Evolutionary conservation across 2,888 invertebrate genomes (phyloP).

Genomic region (Catocala nupta): DNA sequence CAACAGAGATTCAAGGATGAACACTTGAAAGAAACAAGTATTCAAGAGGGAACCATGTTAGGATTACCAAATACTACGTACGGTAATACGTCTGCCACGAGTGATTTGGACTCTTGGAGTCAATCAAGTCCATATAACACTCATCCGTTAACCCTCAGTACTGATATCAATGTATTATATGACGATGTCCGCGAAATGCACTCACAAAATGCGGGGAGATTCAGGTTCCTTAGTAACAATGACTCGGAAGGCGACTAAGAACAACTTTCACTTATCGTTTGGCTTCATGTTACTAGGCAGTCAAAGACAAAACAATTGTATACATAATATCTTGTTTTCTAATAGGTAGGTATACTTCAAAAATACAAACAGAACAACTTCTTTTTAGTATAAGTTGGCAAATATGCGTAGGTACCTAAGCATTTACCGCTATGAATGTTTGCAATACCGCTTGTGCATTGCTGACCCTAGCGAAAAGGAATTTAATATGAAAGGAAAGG

Average conservation of each 20-base stretch:
- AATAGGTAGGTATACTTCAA: no score
- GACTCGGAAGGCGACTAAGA: constrained; percentile 48
- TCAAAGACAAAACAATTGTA: no score
- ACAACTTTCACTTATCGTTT: constrained; percentile 17
- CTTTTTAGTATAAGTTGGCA: no score
- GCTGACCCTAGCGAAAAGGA: no score
- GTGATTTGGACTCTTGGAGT: constrained; percentile 57
- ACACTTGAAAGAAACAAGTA: constrained; percentile 21
- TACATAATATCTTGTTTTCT: no score
- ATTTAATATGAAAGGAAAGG: no score
- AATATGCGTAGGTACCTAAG: no score
- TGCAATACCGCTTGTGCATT: no score
- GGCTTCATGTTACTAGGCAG: not conserved
- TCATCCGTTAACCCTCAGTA: constrained; percentile 14
- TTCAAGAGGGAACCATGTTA: constrained; percentile 4
- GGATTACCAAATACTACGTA: constrained; percentile 34
- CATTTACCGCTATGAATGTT: no score
- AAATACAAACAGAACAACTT: no score
- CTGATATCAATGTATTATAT: constrained; percentile 28
- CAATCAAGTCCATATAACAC: constrained; percentile 19
- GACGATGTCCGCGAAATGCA: constrained; percentile 30
- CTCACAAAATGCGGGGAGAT: constrained; percentile 34
- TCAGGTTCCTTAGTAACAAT: constrained; percentile 36
- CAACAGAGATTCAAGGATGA: constrained; percentile 65
- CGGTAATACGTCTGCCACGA: constrained; percentile 44